Evolutionary conservation across 2,113 vertebrate genomes (phyloP), one percentile per base, ranked within the genome.

Genomic region (Lagenorhynchus albirostris): DNA sequence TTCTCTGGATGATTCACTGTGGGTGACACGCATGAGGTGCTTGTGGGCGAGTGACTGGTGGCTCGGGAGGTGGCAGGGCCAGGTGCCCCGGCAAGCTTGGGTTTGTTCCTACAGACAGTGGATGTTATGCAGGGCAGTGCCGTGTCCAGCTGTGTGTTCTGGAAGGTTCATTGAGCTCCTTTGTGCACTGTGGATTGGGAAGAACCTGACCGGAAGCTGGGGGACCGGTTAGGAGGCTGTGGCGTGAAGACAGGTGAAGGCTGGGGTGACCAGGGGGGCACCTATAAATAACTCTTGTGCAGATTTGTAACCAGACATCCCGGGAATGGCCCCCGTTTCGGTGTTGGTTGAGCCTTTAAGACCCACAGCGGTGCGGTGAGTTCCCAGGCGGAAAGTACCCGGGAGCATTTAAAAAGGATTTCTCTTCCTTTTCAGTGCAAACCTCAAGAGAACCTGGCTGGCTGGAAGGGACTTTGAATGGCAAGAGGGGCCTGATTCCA

Each of bases 391-490:
- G 29, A 26, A 58, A 3, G 41, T 12, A 0, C 12, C 13, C 12
- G 47, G 60, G 31, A 29, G 31, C 25, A 0, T 12, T 6, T 97
- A 41, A 95, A 26, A 44, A 33, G 25, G 29, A 21, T 97, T 84
- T 96, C 21, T 94, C 90, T 98, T 96, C 97, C 87, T 97, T 98
- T 98, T 96, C 97, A 99, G 99, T 99, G 91, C 98, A 99, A 97
- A 98, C 98, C 95, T 99, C 99, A 33, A 99, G 99, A 96, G 99
- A 99, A 96, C 99, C 99, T 1, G 99, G 99, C 97, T 99, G 99
- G 99, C 99, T 99, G 81, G 99, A 99, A 98, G 99, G 99, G 96
- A 99, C 99, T 0, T 98, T 99, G 98, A 99, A 99, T 83, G 99
- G 99, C 97, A 99, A 99, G 98, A 99, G 99, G 97, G 99, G 99